These are phyloP conservation scores for Caenorhabditis sinica DNA, from an alignment of 2,888 invertebrate species.

Conservation along the genomic window DNA sequence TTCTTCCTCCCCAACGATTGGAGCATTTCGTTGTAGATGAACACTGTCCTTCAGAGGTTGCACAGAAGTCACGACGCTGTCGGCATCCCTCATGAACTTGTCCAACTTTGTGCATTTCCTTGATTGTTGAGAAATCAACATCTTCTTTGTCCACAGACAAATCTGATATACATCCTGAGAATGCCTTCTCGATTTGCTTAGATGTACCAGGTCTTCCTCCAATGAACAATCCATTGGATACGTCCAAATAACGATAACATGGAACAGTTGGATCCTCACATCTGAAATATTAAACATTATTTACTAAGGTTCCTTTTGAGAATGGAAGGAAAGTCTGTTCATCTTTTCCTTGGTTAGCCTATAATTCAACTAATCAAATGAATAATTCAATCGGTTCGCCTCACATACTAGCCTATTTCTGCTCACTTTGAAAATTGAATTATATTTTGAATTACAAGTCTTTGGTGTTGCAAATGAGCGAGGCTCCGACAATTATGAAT, in stretches of 20 bases:
- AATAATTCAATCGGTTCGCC: slow-evolving; percentile 59
- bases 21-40: slow-evolving; percentile 71
- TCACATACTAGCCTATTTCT: slow-evolving; percentile 4
- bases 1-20: slow-evolving; percentile 77
- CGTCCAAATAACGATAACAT: slow-evolving; percentile 80
- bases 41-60: slow-evolving; percentile 64
- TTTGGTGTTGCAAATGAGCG: slow-evolving; percentile 38
- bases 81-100: slow-evolving; percentile 72
- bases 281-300: slow-evolving; percentile 43
- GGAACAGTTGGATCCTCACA: slow-evolving; percentile 75
- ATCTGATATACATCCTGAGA: slow-evolving; percentile 70
- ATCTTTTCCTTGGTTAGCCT: not conserved
- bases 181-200: slow-evolving; percentile 69
- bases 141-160: slow-evolving; percentile 72
- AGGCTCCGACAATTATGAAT: slow-evolving; percentile 46
- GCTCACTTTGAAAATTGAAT: slow-evolving; percentile 52
- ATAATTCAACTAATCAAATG: slow-evolving; percentile 57
- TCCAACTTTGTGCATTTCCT: slow-evolving; percentile 75
- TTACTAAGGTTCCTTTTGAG: not conserved
- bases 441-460: slow-evolving; percentile 40
- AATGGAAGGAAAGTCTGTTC: slow-evolving; percentile 1
- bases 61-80: slow-evolving; percentile 62
- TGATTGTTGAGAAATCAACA: slow-evolving; percentile 77
- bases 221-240: slow-evolving; percentile 75
- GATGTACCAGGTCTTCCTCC: slow-evolving; percentile 75